Evolutionary conservation across 1,140 invertebrate species (phyloP), one percentile per base, ranked within the genome.

Genomic region (Cotesia vestalis): DNA sequence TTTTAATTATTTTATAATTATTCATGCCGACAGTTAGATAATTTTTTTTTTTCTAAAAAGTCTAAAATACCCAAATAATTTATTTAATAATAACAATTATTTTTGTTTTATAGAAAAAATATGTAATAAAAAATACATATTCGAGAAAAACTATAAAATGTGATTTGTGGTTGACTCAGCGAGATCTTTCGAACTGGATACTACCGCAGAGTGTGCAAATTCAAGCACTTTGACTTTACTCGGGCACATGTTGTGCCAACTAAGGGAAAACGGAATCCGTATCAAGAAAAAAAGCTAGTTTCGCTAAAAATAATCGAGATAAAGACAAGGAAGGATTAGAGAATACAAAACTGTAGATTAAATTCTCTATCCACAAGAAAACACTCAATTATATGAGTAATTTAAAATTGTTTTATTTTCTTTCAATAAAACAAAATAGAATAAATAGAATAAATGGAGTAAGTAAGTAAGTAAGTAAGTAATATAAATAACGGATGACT

Each of bases 171-270:
- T 86, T 73, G 78, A 73, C 79, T 84, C 81, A 83, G 83, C 84
- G 77, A 83, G 81, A 82, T 77, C 79, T 57, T 35, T 14, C 20
- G 63, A 71, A 80, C 77, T 78, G 80, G 81, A 81, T 80, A 83
- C 81, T 78, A 81, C 77, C 79, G 80, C 77, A 71, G 78, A 84
- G 76, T 74, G 79, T 83, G 84, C 83, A 76, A 81, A 84, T 79
- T 75, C 78, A 86, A 85, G 85, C 84, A 85, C 81, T 86, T 85
- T 82, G 81, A 82, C 81, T 83, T 82, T 80, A 82, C 67, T 9
- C 78, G 80, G 81, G 83, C 85, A 85, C 84, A 85, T 84, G 83
- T 85, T 86, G 83, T 84, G 85, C 83, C 85, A 83, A 83, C 81
- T 86, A 83, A 85, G 85, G 84, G 79, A 84, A 84, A 84, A 84